phyloP scores from a whole-genome alignment of 2,888 invertebrate genomes.

The Synergus itoensis region DNA sequence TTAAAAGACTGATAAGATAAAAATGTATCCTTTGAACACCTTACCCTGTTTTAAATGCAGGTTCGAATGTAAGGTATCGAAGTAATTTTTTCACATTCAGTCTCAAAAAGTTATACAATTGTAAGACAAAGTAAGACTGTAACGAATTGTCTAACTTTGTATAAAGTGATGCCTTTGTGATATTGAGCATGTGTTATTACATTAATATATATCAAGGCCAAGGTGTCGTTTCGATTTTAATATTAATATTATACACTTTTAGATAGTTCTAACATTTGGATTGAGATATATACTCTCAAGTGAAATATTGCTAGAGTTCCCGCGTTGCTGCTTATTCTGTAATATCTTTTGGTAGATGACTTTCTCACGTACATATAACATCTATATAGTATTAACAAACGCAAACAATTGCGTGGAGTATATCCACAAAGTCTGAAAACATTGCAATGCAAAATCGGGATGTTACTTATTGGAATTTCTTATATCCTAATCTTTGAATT shows the following conservation, averaged over 20 bases:
- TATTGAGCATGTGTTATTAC: conserved; percentile 35
- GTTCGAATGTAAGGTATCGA: conserved; percentile 26
- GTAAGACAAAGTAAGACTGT: conserved; percentile 32
- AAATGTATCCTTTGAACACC: conserved; percentile 21
- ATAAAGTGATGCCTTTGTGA: conserved; percentile 27
- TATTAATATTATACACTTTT: conserved; percentile 30
- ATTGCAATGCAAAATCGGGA: neutral
- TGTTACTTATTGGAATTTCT: neutral
- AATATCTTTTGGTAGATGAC: conserved; percentile 20
- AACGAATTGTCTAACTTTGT: conserved; percentile 28
- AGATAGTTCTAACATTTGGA: conserved; percentile 19
- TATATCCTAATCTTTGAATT: too few species aligned
- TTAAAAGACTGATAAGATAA: conserved; percentile 4
- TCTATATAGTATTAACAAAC: neutral
- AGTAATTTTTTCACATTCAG: conserved; percentile 29
- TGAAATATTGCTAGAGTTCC: conserved; percentile 17
- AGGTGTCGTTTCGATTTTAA: conserved; percentile 32
- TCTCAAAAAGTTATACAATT: conserved; percentile 31
- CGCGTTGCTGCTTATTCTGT: conserved; percentile 42
- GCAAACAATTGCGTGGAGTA: neutral
- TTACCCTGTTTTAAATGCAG: conserved; percentile 29
- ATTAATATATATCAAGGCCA: conserved; percentile 41
- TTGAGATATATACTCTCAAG: conserved; percentile 18
- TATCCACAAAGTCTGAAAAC: neutral
- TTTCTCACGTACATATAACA: neutral